These are phyloP conservation scores for Eremobia ochroleuca DNA, from an alignment of 2,888 invertebrate genomes.

Conservation along the genomic window DNA sequence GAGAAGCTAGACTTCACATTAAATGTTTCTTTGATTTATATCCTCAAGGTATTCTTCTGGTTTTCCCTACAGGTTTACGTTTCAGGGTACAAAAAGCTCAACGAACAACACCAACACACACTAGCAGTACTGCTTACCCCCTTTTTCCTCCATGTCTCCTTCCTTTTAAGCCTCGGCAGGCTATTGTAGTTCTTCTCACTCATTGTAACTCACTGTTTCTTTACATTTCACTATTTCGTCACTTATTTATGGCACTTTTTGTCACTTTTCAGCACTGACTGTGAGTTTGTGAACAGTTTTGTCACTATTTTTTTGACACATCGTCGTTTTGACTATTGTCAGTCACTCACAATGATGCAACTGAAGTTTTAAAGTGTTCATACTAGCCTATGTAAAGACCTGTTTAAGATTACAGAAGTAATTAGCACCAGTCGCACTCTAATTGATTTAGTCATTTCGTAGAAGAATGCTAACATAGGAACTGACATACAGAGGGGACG, in stretches of 20 bases:
- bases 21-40: background rate
- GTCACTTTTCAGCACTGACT: constrained; percentile 42
- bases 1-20: background rate
- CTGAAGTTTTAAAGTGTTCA: background rate
- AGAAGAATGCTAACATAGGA: constrained; percentile 11
- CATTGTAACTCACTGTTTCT: constrained; percentile 59
- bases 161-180: constrained; percentile 81
- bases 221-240: constrained; percentile 56
- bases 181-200: constrained; percentile 79
- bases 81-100: constrained; percentile 32
- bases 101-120: constrained; percentile 53
- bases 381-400: constrained; percentile 39
- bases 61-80: background rate
- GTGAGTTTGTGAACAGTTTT: constrained; percentile 8
- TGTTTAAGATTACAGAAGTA: constrained; percentile 34
- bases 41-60: background rate
- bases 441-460: constrained; percentile 44
- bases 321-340: background rate
- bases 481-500: background rate
- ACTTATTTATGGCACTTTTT: constrained; percentile 40
- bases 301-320: constrained; percentile 14
- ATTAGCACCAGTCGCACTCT: constrained; percentile 33
- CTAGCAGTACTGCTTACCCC: constrained; percentile 79
- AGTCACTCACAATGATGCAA: constrained; percentile 7
- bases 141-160: constrained; percentile 85